These are phyloP conservation scores for Catharus minimus DNA, from an alignment of 2,113 vertebrate species.

Conservation along the genomic window DNA sequence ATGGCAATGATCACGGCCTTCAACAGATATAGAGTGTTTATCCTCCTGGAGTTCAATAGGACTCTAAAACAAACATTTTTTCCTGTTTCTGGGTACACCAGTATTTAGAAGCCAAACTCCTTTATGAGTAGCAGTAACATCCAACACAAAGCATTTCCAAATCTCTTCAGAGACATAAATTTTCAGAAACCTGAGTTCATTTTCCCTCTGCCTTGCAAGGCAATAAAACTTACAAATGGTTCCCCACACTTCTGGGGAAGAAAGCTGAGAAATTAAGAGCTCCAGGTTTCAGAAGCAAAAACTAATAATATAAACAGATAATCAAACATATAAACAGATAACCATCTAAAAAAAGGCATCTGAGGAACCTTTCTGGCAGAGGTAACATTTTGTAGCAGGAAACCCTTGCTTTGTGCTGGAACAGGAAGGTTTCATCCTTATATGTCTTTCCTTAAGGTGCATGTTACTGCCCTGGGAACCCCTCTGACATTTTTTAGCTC, in stretches of 20 bases:
- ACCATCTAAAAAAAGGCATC: not conserved
- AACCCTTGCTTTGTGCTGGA: not conserved
- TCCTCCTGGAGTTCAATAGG: not conserved
- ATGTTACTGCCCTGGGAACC: not conserved
- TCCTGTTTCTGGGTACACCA: not conserved
- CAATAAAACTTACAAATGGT: not conserved
- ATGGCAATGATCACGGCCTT: slow-evolving; percentile 29
- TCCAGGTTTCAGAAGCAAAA: not conserved
- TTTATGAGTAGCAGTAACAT: not conserved
- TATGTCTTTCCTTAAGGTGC: not conserved
- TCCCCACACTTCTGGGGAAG: not conserved
- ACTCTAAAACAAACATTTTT: slow-evolving; percentile 25
- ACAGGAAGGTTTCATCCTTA: not conserved
- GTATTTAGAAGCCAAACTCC: not conserved
- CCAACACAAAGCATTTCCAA: not conserved
- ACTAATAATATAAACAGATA: not conserved
- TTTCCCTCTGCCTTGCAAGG: not conserved
- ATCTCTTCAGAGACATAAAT: not conserved
- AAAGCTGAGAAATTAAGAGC: not conserved
- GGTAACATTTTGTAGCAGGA: not conserved
- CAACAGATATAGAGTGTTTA: slow-evolving; percentile 20
- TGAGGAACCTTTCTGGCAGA: not conserved
- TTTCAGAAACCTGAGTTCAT: not conserved
- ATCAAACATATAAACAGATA: not conserved
- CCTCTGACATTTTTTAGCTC: not conserved